phyloP scores from a whole-genome alignment of 2,113 vertebrate genomes.

The Reinhardtius hippoglossoides region DNA sequence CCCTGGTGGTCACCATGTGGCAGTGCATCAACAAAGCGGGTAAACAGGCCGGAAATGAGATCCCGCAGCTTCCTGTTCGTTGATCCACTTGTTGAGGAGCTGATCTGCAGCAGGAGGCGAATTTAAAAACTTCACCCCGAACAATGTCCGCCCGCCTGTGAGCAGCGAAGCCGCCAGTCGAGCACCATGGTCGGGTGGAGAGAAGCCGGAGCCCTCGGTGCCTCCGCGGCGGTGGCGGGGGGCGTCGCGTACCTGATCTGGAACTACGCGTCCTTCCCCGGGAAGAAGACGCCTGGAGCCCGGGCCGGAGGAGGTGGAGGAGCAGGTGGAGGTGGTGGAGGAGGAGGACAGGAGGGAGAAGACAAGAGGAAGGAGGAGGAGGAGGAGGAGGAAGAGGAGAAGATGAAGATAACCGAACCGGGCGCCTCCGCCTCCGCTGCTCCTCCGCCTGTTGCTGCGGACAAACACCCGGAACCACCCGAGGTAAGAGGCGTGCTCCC shows the following conservation, averaged over 20 bases:
- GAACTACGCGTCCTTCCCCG: constrained; percentile 54
- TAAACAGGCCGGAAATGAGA: constrained; percentile 65
- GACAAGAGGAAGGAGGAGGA: not conserved
- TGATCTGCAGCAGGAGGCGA: not conserved
- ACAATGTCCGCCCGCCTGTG: constrained; percentile 6
- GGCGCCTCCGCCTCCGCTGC: not conserved
- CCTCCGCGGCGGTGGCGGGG: constrained; percentile 72
- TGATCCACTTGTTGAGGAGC: constrained; percentile 76
- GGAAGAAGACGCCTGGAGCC: not conserved
- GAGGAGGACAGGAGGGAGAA: not conserved
- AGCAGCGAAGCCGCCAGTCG: not conserved
- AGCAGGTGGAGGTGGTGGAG: not conserved
- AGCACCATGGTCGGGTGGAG: constrained; percentile 73
- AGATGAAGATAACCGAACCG: not conserved
- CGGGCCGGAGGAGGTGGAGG: not conserved
- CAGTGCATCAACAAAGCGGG: constrained; percentile 24
- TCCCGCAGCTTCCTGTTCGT: constrained; percentile 59
- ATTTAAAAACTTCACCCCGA: not conserved
- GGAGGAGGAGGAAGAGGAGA: not conserved
- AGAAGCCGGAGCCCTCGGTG: constrained; percentile 67
- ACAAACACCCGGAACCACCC: not conserved
- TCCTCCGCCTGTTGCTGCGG: not conserved
- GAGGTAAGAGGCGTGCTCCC: constrained; percentile 32
- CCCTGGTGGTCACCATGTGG: not conserved
- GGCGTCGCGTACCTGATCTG: constrained; percentile 78